Conservation (phyloP, 2,888 invertebrate genomes). For the Terebella lapidaria region DNA sequence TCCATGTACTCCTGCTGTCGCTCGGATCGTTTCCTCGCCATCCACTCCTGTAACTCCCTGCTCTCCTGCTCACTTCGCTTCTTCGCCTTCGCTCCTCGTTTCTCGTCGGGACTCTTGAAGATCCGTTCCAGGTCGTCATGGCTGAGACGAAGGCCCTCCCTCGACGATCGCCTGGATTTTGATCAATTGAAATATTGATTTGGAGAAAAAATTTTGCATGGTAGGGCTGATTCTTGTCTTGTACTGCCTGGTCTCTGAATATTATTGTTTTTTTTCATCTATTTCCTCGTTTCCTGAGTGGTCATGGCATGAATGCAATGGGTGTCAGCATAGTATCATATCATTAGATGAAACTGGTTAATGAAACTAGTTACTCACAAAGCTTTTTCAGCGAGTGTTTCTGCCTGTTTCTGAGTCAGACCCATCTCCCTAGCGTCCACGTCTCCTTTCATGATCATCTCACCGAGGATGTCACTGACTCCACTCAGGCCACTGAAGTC, state of each 20-base stretch:
- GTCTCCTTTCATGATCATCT: slow-evolving; percentile 40
- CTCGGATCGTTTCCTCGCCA: slow-evolving; percentile 33
- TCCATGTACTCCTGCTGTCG: slow-evolving; percentile 33
- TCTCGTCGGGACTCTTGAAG: slow-evolving; percentile 17
- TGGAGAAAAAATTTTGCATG: too few species aligned
- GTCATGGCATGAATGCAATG: too few species aligned
- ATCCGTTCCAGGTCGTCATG: slow-evolving; percentile 30
- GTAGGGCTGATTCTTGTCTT: too few species aligned
- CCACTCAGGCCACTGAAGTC: slow-evolving; percentile 38
- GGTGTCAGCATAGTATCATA: too few species aligned
- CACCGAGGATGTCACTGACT: slow-evolving; percentile 44
- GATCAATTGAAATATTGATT: too few species aligned
- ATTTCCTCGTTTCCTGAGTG: too few species aligned
- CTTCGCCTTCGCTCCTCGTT: background rate
- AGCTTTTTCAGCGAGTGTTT: slow-evolving; percentile 29
- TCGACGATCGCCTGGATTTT: background rate
- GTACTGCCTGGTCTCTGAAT: too few species aligned
- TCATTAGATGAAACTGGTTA: too few species aligned
- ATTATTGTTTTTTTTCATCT: too few species aligned
- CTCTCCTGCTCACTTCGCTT: slow-evolving; percentile 23
- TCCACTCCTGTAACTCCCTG: slow-evolving; percentile 38
- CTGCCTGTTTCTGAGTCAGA: slow-evolving; percentile 32
- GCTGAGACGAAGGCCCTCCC: slow-evolving; percentile 13
- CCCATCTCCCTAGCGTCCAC: slow-evolving; percentile 37
- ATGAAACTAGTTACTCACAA: too few species aligned